Base-by-base conservation (phyloP, 1,140 invertebrate genomes). In the Hypothenemus hampei region DNA sequence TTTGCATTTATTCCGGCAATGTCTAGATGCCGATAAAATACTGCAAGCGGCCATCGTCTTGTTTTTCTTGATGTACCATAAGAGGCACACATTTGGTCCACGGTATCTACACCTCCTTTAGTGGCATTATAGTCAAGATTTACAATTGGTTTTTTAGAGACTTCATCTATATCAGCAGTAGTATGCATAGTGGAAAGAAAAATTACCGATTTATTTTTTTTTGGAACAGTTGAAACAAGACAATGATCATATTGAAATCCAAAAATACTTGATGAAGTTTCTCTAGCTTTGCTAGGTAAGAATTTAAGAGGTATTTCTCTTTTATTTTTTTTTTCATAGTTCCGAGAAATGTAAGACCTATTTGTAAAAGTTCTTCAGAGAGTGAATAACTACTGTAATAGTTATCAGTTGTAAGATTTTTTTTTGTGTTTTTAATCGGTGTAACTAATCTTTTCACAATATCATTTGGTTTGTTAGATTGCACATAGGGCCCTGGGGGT, bases 1-100 rank as follows among this genome's bases (percentile, higher is more conserved):
- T 75, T 72, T 40, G 74, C 69, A 60, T 77, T 77, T 0, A 77
- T 65, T 7, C 74, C 67, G n/a, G 74, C 73, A 58, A 80, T 72
- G 60, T 79, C 75, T 10, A 78, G 57, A 11, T 78, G 57, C 26
- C 71, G n/a, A 46, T 46, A 62, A 40, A 62, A 60, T n/a, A 62
- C 23, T 10, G 36, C 19, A 18, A 60, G 4, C 10, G 58, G 47
- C 53, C 47, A 60, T n/a, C 52, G 21, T 40, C 46, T 21, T 29
- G 58, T 60, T 33, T 60, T 60, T 50, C 58, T 46, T 8, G 45
- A 39, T 16, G 49, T 63, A 20, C 60, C 68, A 53, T 69, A 69
- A 13, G 52, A 59, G 7, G 64, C 60, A 50, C 64, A 69, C 65
- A 76, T 68, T 63, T 73, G 67, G 60, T 77, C 69, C 13, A 76